Percentiles rank a stretch among this genome's conserved stretches.
Evolutionary conservation across 1,140 invertebrate genomes (phyloP).

Genomic region (Saccostrea glomerata): DNA sequence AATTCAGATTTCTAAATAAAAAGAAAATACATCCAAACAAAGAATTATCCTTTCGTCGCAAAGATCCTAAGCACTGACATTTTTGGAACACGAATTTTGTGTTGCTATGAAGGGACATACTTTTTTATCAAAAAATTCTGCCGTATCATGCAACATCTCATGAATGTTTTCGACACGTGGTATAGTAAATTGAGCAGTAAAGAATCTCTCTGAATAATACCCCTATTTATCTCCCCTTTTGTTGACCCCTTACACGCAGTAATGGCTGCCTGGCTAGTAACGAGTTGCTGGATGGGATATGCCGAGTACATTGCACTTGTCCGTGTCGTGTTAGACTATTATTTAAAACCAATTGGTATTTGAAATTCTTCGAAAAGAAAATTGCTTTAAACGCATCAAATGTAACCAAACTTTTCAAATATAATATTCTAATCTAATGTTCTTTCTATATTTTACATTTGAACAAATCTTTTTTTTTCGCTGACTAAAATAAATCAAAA

Average conservation of each 20-base stretch:
- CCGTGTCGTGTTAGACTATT: not conserved
- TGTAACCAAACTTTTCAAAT: too few relatives aligned
- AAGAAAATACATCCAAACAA: not conserved
- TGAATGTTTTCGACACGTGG: conserved; percentile 26
- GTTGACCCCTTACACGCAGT: not conserved
- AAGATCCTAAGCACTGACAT: not conserved
- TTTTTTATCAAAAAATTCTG: not conserved
- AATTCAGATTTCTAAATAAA: too few relatives aligned
- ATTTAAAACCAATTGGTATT: too few relatives aligned
- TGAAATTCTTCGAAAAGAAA: too few relatives aligned
- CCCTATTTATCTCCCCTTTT: not conserved
- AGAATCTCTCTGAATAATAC: conserved; percentile 13
- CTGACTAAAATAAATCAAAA: too few relatives aligned
- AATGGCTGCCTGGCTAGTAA: conserved; percentile 1
- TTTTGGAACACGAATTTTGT: not conserved
- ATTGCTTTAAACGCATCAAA: too few relatives aligned
- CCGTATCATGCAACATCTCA: not conserved
- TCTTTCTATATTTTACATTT: too few relatives aligned
- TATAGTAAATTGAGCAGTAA: not conserved
- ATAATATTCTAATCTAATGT: too few relatives aligned
- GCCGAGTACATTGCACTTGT: not conserved
- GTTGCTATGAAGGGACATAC: not conserved
- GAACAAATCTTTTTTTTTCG: too few relatives aligned
- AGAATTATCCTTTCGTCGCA: not conserved
- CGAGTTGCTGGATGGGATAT: not conserved